Evolutionary conservation across 2,888 invertebrate species (phyloP), one percentile per base, ranked within the genome.

Genomic region (Cheilosia vulpina): DNA sequence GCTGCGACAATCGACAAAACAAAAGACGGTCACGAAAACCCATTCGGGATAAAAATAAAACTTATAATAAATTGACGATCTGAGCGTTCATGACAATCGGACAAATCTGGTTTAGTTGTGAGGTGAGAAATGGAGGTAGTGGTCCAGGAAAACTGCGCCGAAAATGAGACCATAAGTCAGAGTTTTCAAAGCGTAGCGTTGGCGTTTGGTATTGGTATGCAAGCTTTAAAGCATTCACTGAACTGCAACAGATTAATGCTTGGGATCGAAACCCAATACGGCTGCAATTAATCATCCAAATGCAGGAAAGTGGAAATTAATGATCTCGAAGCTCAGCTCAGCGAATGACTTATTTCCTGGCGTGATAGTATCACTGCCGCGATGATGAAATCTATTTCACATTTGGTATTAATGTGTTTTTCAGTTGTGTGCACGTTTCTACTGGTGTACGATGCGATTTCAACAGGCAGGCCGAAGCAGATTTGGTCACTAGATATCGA

Each of bases 241-340:
- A 69, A 76, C 75, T 57, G 77, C 63, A 11, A 66, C 82, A 76
- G 62, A 83, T 83, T 78, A 83, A 77, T 83, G 82, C 19, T 57
- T 62, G 55, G 53, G 38, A 73, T 83, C 82, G 66, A 41, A 68
- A 55, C 43, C 27, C 66, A 62, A 68, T 77, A 55, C 78, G 62
- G 60, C 43, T 34, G 78, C 72, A 57, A 83, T 83, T 77, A 83
- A 83, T 83, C 82, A 83, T 83, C 68, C 41, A 53, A 78, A 57
- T 78, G 82, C 78, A 78, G 73, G 77, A 77, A 82, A 82, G 82
- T 72, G 71, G 71, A 55, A 83, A 83, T 83, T 83, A 83, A 83
- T 83, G 82, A 78, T 65, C 34, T 69, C 19, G 69, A 76, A 76
- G 50, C 66, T 55, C 21, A 19, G 47, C 66, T 55, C 34, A 38